phyloP scores from a whole-genome alignment of 2,888 invertebrate species.

The Spodoptera picta region DNA sequence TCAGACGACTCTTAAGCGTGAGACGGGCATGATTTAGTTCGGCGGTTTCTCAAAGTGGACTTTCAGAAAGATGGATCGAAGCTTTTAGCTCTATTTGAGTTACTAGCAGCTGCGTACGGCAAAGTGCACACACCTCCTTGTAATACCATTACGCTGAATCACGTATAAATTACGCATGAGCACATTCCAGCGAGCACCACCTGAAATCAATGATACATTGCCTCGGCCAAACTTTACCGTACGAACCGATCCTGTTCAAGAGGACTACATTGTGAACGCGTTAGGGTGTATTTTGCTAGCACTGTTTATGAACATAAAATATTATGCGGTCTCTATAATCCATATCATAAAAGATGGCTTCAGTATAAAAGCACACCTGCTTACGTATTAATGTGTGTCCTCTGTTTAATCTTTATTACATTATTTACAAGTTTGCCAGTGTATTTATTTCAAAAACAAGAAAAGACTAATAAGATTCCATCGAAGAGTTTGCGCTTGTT shows the following conservation, averaged over 20 bases:
- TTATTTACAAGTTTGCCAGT: constrained; percentile 43
- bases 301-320: constrained; percentile 35
- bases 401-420: constrained; percentile 31
- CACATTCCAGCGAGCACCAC: constrained; percentile 58
- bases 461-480: constrained; percentile 42
- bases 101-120: constrained; percentile 74
- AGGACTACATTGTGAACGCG: constrained; percentile 28
- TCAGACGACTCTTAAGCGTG: constrained; percentile 72
- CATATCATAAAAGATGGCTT: constrained; percentile 46
- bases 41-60: constrained; percentile 80
- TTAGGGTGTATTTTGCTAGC: constrained; percentile 35
- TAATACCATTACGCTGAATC: constrained; percentile 73
- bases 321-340: constrained; percentile 41
- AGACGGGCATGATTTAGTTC: constrained; percentile 78
- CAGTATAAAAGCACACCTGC: constrained; percentile 33
- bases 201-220: constrained; percentile 64
- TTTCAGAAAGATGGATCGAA: constrained; percentile 82
- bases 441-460: constrained; percentile 20
- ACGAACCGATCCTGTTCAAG: constrained; percentile 12
- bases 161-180: constrained; percentile 76
- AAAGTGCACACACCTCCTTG: constrained; percentile 68
- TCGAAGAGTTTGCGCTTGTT: constrained; percentile 41
- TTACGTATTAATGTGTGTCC: constrained; percentile 36
- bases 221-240: constrained; percentile 46
- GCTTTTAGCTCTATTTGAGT: constrained; percentile 84